Evolutionary conservation across 2,113 vertebrate species (phyloP), one percentile per base, ranked within the genome.

Genomic region (Plecotus auritus): DNA sequence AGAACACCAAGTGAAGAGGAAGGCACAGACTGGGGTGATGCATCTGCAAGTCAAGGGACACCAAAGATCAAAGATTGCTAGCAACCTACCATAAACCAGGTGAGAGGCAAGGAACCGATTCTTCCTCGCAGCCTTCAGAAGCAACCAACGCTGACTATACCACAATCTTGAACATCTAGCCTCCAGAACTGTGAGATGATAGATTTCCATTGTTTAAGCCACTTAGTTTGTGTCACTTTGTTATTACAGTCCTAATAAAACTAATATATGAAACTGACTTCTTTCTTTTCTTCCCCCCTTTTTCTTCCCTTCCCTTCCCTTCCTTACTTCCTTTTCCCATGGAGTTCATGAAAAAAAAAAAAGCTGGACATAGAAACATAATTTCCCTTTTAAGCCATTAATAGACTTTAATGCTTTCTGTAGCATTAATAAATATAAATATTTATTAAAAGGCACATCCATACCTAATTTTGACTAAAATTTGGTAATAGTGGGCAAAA

Each of bases 381-480:
- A 70, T 86, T 90, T 96, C 89, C 22, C 42, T 70, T 93, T 83
- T 89, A 93, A 95, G 30, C 10, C 69, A 87, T 3, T 86, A 64
- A 74, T 45, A 7, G 35, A 56, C 9, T 83, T 67, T 61, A 72
- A 76, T 64, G 32, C 10, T 86, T 91, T 73, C 45, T 72, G 32
- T 87, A 90, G 28, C 54, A 64, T 76, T 66, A 32, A 77, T 23
- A 93, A 94, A 56, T 72, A 82, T 7, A 83, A 94, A 77, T 66
- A 42, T 10, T 70, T 51, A 5, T 73, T 91, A n/a, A 81, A 95
- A 77, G 54, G 18, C 23, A 82, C 72, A 91, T 30, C 45, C 11
- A 85, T 16, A 51, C 30, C 16, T 51, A 30, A 61, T n/a, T 85
- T 20, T 92, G 37, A 64, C 51, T 82, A 9, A 92, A 37, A 5